A percentile compares a stretch with the other conserved stretches of the same genome.
These are phyloP conservation scores for Gambusia yucatana DNA, from an alignment of 2,797 vertebrate genomes.

Conservation along the genomic window DNA sequence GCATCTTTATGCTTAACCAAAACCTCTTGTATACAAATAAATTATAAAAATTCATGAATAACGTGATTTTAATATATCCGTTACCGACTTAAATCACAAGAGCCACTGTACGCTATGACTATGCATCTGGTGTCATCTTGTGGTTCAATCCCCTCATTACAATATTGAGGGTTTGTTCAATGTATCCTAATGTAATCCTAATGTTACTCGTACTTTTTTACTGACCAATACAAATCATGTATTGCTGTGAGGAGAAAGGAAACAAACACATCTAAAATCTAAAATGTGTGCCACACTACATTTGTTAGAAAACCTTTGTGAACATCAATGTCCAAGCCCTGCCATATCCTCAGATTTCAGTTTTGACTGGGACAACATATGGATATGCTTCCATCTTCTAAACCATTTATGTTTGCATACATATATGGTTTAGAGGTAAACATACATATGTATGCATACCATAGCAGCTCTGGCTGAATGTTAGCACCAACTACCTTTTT, in stretches of 20 bases:
- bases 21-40: not conserved
- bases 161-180: not conserved
- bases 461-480: not conserved
- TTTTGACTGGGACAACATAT: not conserved
- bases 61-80: not conserved
- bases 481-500: not conserved
- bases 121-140: constrained; percentile 56
- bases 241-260: not conserved
- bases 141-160: constrained; percentile 39
- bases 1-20: not conserved
- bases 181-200: not conserved
- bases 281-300: not conserved
- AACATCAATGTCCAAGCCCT: not conserved
- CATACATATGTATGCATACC: not conserved
- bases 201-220: no score
- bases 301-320: not conserved
- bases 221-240: no score
- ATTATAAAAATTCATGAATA: not conserved
- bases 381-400: not conserved
- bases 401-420: not conserved
- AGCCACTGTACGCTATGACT: not conserved
- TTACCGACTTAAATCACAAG: not conserved
- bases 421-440: no score
- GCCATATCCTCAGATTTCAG: not conserved
- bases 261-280: not conserved